Conservation (phyloP, 2,113 vertebrate species). For the Agelaius phoeniceus region DNA sequence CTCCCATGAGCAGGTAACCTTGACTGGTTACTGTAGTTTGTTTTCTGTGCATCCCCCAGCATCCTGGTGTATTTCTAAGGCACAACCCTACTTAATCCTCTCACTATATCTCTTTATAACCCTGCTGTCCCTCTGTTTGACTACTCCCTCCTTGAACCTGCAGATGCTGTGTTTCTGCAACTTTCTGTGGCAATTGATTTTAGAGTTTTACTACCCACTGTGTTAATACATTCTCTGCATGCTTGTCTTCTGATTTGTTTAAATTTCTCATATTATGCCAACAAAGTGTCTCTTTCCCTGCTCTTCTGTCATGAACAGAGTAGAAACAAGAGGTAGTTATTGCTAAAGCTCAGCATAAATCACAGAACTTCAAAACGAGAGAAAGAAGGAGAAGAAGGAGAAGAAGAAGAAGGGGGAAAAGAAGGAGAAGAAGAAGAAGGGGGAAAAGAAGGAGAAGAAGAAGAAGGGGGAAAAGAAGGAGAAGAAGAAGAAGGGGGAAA, state of each 20-base stretch:
- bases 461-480: too few species aligned
- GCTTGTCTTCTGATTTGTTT: background rate
- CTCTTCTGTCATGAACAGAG: background rate
- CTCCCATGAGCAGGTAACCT: background rate
- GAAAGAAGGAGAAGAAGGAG: background rate
- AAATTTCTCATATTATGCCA: background rate
- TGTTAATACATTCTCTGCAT: background rate
- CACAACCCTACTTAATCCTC: background rate
- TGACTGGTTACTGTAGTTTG: background rate
- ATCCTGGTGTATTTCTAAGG: background rate
- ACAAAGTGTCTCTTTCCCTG: background rate
- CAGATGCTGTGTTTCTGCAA: background rate
- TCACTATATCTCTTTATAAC: background rate
- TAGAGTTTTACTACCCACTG: background rate
- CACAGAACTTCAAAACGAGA: background rate
- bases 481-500: too few species aligned
- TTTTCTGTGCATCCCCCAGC: background rate
- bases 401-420: too few species aligned
- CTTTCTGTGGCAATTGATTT: background rate
- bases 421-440: too few species aligned
- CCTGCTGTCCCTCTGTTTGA: background rate
- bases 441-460: too few species aligned
- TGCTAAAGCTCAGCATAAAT: background rate
- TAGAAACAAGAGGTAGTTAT: background rate
- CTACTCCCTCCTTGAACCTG: background rate